These are phyloP conservation scores for Euleptes europaea DNA, from an alignment of 2,113 vertebrate species.

Conservation along the genomic window DNA sequence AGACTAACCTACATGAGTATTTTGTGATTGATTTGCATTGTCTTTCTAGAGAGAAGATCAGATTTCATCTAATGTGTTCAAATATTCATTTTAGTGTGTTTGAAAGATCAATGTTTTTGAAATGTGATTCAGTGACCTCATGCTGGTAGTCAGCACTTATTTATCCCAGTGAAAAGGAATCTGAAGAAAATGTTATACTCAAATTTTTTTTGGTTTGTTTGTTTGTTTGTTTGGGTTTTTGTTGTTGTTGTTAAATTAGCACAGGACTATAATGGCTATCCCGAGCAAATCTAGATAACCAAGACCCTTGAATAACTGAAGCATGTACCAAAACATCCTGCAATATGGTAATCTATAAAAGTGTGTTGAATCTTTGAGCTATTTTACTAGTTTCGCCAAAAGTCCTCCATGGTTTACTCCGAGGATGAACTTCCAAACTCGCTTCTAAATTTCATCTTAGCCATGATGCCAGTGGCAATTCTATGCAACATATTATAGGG, in stretches of 20 bases:
- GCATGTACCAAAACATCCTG: background rate
- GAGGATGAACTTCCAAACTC: background rate
- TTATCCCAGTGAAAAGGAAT: background rate
- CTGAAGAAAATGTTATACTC: background rate
- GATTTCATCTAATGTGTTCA: constrained; percentile 19
- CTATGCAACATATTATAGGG: background rate
- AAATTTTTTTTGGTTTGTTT: too few relatives aligned
- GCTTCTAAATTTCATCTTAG: background rate
- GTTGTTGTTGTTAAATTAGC: background rate
- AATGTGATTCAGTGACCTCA: background rate
- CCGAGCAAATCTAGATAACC: background rate
- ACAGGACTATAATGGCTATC: background rate
- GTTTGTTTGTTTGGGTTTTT: too few relatives aligned
- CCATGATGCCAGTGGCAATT: background rate
- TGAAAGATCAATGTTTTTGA: background rate
- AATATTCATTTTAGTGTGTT: constrained; percentile 14
- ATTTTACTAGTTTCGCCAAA: background rate
- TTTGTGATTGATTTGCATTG: background rate
- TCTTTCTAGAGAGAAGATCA: constrained; percentile 22
- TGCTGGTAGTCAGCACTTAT: background rate
- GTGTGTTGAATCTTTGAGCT: background rate
- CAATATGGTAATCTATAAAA: background rate
- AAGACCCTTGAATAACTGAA: background rate
- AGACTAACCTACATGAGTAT: background rate
- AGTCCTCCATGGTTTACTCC: background rate